Base-by-base conservation (phyloP, 2,888 invertebrate genomes). In the Drosophila anomelani region DNA sequence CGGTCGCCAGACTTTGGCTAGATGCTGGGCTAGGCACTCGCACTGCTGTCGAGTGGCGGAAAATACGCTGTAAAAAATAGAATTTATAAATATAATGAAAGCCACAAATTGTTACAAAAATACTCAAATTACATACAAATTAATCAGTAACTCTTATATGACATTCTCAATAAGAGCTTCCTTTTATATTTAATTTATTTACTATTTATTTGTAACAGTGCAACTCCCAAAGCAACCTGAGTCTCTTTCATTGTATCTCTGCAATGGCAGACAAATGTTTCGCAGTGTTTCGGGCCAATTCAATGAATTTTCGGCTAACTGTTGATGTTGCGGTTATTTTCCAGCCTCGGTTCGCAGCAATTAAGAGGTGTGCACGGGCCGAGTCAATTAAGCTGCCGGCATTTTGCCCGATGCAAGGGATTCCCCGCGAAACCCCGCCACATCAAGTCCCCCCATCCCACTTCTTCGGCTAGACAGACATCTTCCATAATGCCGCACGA, bases 321-420 rank as follows among this genome's bases (percentile, higher is more conserved):
- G 85, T 88, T 80, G 84, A 79, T 79, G 68, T 73, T 83, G 84
- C 70, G 75, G 85, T 60, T 72, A 78, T 75, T 87, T 70, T 75
- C 71, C 69, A 80, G 69, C 62, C 68, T 43, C 55, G 60, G 59
- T 43, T 77, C 34, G 64, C 68, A 79, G 72, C 83, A 82, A 83
- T 83, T 83, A 75, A 74, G 80, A 88, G 88, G 80, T 85, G 84
- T 75, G 86, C 63, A 69, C 64, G 74, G 80, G 76, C 70, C 76
- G 77, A 79, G 80, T 80, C 69, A 80, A 88, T 88, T 80, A 81
- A 71, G 73, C 76, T 81, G 75, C 57, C 66, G 55, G 57, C 71
- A 66, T 54, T 54, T 34, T 20, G 68, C 39, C 39, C 17, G 38
- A 26, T 46, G 44, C 39, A 23, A 46, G 32, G 46, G 44, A 38